Evolutionary conservation across 2,797 vertebrate species (phyloP), one percentile per base, ranked within the genome.

Genomic region (Hipposideros larvatus): DNA sequence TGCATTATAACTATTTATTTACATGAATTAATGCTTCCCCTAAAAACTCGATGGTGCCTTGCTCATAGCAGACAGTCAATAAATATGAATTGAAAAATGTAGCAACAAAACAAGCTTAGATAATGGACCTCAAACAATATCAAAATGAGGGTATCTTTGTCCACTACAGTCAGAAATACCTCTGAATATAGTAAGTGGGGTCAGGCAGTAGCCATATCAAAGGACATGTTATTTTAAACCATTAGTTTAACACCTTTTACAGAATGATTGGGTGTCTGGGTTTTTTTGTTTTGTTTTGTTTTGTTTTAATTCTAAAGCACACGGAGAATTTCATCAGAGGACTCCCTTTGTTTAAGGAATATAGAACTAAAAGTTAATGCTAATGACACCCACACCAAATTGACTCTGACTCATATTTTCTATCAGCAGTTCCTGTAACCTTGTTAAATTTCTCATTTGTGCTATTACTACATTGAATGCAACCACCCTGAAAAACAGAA

Each of bases 401-500:
- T 51, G 79, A 48, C 59, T 59, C 51, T 94, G 86, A 92, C 87
- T 95, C 92, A 88, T 24, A 18, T 51, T 84, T 94, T 74, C 66
- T 53, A 48, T 79, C 70, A 51, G 90, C 14, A 74, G 87, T 92
- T 90, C 65, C 66, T 24, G 59, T 46, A 46, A 71, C 57, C 71
- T 85, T 70, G 84, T 9, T 55, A 75, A 83, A 70, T 55, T 94
- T 95, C 94, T 92, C 90, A 43, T 78, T 83, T 55, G 28, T 43
- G 24, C 51, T 51, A 21, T 92, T 75, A n/a, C 89, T 92, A 24
- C 68, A 43, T 55, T 66, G 26, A 91, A 78, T 34, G 70, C 55
- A 37, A 86, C 70, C 74, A 90, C 68, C 78, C 90, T 77, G 74
- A 57, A 71, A 95, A 79, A 86, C 68, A 94, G 79, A 94, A 90